Evolutionary conservation across 2,888 invertebrate genomes (phyloP).

Genomic region (Erynnis tages): DNA sequence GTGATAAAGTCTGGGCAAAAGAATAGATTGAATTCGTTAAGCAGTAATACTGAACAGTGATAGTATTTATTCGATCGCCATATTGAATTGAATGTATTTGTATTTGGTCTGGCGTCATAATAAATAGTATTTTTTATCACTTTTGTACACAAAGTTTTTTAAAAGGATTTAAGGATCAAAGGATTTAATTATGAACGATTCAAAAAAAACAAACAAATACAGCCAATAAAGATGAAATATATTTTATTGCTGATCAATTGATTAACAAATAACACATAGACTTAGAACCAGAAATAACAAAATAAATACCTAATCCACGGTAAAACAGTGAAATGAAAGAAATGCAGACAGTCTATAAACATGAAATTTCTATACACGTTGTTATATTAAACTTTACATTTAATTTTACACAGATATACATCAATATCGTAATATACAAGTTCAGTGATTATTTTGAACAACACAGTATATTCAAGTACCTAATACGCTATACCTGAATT

Average conservation of each 20-base stretch:
- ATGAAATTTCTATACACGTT: slow-evolving; percentile 42
- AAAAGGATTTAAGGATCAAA: no score
- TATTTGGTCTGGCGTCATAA: no score
- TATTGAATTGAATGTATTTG: no score
- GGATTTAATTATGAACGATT: not conserved
- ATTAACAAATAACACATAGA: slow-evolving; percentile 77
- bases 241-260: slow-evolving; percentile 74
- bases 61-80: no score
- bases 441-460: slow-evolving; percentile 34
- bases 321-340: slow-evolving; percentile 54
- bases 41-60: no score
- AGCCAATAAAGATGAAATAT: slow-evolving; percentile 66
- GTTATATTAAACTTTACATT: slow-evolving; percentile 36
- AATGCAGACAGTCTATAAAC: slow-evolving; percentile 55
- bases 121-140: no score
- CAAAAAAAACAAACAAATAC: slow-evolving; percentile 46
- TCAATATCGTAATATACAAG: slow-evolving; percentile 55
- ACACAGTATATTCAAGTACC: slow-evolving; percentile 47
- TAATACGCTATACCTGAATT: slow-evolving; percentile 58
- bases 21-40: no score
- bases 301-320: slow-evolving; percentile 78
- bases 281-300: slow-evolving; percentile 76
- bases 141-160: no score
- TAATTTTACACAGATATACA: slow-evolving; percentile 52
- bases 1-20: no score